Evolutionary conservation across 2,113 vertebrate species (phyloP).

Genomic region (Sylvia atricapilla): DNA sequence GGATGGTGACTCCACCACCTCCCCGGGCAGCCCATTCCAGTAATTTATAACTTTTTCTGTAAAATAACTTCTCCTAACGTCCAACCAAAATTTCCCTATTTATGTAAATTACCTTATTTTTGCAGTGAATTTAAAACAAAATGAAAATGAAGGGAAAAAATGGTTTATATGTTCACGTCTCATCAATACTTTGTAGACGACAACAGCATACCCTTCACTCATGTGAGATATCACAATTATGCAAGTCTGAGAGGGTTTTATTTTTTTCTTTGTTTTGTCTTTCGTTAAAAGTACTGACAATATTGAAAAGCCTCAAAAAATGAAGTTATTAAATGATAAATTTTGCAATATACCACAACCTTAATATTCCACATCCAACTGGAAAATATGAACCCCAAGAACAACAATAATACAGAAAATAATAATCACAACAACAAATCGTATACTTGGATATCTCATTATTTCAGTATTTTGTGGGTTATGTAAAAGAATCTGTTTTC

Average conservation of each 20-base stretch:
- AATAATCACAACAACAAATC: background rate
- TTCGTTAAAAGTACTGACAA: background rate
- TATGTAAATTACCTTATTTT: background rate
- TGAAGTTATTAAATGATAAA: background rate
- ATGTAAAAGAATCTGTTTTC: background rate
- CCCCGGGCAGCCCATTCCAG: fast-evolving
- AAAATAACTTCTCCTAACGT: background rate
- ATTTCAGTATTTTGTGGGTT: background rate
- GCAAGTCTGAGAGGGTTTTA: background rate
- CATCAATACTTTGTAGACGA: background rate
- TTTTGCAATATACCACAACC: background rate
- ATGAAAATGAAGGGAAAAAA: background rate
- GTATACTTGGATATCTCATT: background rate
- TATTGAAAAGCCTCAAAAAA: background rate
- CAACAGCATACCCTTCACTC: background rate
- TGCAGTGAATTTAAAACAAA: background rate
- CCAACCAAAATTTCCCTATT: background rate
- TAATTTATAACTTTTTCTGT: background rate
- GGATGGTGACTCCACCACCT: no score
- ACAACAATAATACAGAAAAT: background rate
- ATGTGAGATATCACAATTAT: background rate
- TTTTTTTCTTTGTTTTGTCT: background rate
- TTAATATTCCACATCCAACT: background rate
- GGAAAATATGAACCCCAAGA: background rate
- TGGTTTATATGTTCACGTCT: background rate